phyloP scores from a whole-genome alignment of 2,113 vertebrate genomes.

The Pollachius pollachius region DNA sequence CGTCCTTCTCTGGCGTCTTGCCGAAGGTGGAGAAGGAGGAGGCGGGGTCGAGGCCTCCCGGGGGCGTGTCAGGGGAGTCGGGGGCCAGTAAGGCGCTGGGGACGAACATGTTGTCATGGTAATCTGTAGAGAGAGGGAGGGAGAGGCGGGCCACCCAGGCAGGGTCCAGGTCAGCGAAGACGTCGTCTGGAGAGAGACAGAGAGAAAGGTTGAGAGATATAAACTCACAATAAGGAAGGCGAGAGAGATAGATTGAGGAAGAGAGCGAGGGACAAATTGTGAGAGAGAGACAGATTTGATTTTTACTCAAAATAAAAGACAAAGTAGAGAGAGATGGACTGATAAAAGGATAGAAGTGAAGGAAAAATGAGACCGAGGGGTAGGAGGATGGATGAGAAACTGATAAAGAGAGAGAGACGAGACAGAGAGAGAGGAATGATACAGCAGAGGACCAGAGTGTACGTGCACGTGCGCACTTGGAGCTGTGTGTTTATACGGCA shows the following conservation, averaged over 20 bases:
- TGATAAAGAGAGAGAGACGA: not conserved
- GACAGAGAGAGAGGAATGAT: not conserved
- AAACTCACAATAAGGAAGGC: not conserved
- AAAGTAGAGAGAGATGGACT: not conserved
- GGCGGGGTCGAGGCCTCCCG: constrained; percentile 63
- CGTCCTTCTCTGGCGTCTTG: constrained; percentile 74
- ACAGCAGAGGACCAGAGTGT: too few species aligned
- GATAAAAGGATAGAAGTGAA: not conserved
- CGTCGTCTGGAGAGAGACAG: constrained; percentile 57
- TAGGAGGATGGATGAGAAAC: too few species aligned
- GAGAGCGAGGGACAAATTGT: not conserved
- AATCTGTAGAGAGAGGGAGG: constrained; percentile 79
- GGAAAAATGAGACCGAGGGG: too few species aligned
- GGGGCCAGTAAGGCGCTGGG: constrained; percentile 60
- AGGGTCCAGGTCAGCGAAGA: constrained; percentile 78
- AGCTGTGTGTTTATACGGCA: too few species aligned
- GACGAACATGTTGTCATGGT: constrained; percentile 89
- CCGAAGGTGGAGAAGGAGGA: constrained; percentile 90
- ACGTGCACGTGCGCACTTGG: too few species aligned
- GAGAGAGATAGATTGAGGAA: not conserved
- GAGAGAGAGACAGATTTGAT: too few species aligned
- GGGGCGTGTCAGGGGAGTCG: constrained; percentile 42
- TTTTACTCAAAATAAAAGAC: too few species aligned
- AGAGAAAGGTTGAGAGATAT: not conserved
- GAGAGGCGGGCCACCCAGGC: constrained; percentile 89